phyloP scores from a whole-genome alignment of 2,888 invertebrate genomes.

The Nasonovia ribisnigri region DNA sequence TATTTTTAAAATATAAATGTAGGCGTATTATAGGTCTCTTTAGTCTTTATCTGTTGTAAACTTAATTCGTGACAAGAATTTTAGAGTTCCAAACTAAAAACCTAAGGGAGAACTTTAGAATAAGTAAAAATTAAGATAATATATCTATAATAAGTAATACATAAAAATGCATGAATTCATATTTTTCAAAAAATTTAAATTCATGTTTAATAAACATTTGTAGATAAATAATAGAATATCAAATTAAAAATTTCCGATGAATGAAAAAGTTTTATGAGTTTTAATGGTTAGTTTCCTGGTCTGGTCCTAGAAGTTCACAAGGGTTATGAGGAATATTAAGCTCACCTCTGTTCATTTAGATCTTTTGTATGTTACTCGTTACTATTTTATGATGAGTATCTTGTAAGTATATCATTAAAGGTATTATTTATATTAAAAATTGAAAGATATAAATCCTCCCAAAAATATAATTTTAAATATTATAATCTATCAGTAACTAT shows the following conservation, averaged over 20 bases:
- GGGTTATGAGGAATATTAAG: neutral
- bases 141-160: neutral
- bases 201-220: too few relatives aligned
- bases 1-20: conserved; percentile 6
- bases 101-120: neutral
- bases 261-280: too few relatives aligned
- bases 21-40: neutral
- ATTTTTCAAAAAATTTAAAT: too few relatives aligned
- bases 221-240: too few relatives aligned
- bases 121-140: neutral
- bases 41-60: conserved; percentile 40
- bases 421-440: too few relatives aligned
- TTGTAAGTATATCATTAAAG: too few relatives aligned
- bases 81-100: neutral
- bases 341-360: too few relatives aligned
- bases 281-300: too few relatives aligned
- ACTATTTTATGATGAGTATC: too few relatives aligned
- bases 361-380: neutral
- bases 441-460: too few relatives aligned
- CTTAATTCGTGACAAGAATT: conserved; percentile 43
- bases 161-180: neutral
- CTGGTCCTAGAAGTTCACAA: neutral
- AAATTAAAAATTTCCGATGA: neutral
- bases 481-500: too few relatives aligned
- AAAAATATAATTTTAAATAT: too few relatives aligned